Conservation (phyloP, 2,888 invertebrate genomes). For the Metopia argyrocephala region DNA sequence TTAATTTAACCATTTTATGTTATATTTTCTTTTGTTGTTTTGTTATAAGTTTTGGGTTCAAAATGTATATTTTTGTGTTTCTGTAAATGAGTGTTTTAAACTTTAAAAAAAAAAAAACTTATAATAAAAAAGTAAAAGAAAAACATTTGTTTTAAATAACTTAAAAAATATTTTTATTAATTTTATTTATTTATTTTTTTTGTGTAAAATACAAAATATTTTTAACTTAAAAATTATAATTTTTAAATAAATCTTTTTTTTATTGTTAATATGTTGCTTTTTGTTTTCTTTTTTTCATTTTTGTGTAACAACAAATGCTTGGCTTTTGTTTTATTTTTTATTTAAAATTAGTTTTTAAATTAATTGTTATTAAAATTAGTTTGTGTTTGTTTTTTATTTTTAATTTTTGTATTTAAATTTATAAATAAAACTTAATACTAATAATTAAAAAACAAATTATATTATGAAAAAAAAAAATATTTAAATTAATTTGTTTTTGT, state of each 20-base stretch:
- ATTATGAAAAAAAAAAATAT: constrained; percentile 51
- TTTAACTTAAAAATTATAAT: constrained; percentile 35
- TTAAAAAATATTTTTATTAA: constrained; percentile 20
- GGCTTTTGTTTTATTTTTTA: constrained; percentile 57
- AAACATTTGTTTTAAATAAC: neutral
- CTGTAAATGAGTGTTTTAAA: constrained; percentile 4
- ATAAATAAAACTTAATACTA: constrained; percentile 55
- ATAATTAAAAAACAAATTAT: constrained; percentile 35
- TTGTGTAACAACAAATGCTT: constrained; percentile 67
- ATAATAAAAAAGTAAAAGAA: constrained; percentile 2
- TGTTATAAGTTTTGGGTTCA: constrained; percentile 32
- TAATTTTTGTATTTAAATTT: constrained; percentile 22
- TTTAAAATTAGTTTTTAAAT: constrained; percentile 43
- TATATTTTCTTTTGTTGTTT: constrained; percentile 11
- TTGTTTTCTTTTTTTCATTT: constrained; percentile 57
- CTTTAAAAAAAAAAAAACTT: constrained; percentile 21
- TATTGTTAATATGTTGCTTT: constrained; percentile 20
- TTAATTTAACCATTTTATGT: constrained; percentile 28
- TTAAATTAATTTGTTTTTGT: constrained; percentile 26
- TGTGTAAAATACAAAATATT: constrained; percentile 47
- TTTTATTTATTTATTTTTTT: constrained; percentile 28
- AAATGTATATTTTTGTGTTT: constrained; percentile 21
- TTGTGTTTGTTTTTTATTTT: neutral
- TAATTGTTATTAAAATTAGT: constrained; percentile 32
- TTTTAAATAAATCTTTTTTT: constrained; percentile 26